Base-by-base conservation (phyloP, 2,113 vertebrate species). In the Ceyx melanurus region DNA sequence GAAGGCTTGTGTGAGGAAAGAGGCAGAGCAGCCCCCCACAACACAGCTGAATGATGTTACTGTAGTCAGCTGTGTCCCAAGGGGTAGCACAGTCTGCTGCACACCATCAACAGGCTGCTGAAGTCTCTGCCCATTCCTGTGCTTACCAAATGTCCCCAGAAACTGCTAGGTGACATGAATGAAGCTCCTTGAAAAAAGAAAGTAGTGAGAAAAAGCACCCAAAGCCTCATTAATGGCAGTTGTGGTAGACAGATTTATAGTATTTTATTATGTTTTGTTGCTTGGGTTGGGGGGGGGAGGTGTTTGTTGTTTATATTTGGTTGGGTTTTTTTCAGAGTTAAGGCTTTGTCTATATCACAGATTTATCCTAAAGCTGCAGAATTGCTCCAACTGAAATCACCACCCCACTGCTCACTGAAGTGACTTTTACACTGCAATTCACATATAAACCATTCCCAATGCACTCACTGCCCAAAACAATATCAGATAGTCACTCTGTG, bases 1-100 rank as follows among this genome's bases (percentile, higher is more conserved):
- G 73, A 80, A 88, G 82, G 92, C 56, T 43, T 95, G 91, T 89
- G 89, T 53, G 71, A 88, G 73, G 61, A 28, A 60, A 33, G 89
- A 73, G 76, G 85, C 84, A 88, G 56, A 81, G 71, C 70, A 90
- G 77, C 93, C 88, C 45, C 86, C 92, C 86, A 68, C 45, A 9
- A 56, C 0, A 8, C 78, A 78, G 64, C 88, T 92, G 89, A 95
- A 48, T 84, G 91, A 74, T 73, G 61, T 57, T 73, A 65, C 82
- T 93, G 95, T 88, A 82, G 80, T 48, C 87, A 67, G 37, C 16
- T 5, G 16, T 35, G 70, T 91, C 95, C 92, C 92, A 51, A 19
- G 74, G 67, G 93, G 15, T 42, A 79, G 5, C 86, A 62, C 66
- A 78, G 88, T 22, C 87, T 79, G 91, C 91, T 82, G 77, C 7